Base-by-base conservation (phyloP, 2,888 invertebrate species). In the Bellardia bayeri region DNA sequence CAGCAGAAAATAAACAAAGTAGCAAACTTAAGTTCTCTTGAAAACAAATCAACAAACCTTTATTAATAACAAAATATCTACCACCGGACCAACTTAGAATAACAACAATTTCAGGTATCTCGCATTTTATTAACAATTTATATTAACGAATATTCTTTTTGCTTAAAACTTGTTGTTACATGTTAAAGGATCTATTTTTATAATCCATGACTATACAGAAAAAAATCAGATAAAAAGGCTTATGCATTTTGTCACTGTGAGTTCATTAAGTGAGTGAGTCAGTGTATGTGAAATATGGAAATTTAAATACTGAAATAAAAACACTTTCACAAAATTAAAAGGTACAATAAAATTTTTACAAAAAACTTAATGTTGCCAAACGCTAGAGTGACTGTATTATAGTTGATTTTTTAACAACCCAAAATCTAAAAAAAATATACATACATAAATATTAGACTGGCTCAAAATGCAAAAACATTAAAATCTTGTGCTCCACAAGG, bases 141-240 rank as follows among this genome's bases (percentile, higher is more conserved):
- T 33, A 33, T 33, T 37, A 61, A 61, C 61, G 37, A n/a, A 37
- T 2, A 61, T 1, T 7, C 23, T 61, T 61, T 33, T 61, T 33
- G 11, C 13, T 11, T n/a, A 33, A 33, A 49, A 61, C 69, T 69
- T 69, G 79, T 82, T 82, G 54, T 82, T 76, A 14, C 78, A 71
- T 78, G 64, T 66, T 71, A 49, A 72, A 58, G 71, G 71, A 83
- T 71, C 64, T 82, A 64, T 78, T 78, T 78, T 37, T 45, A 54
- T 63, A 76, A 76, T 51, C 14, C 14, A 16, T 71, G 45, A 49
- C 16, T 40, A 13, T 40, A 7, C 16, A 6, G 8, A 54, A 63
- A n/a, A 6, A 37, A 40, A 42, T 45, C 14, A 56, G n/a, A 58
- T 6, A 40, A 30, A 49, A 11, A 9, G 13, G 16, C 8, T 23